These are phyloP conservation scores for Champsocephalus esox DNA, from an alignment of 2,797 vertebrate species.

Conservation along the genomic window DNA sequence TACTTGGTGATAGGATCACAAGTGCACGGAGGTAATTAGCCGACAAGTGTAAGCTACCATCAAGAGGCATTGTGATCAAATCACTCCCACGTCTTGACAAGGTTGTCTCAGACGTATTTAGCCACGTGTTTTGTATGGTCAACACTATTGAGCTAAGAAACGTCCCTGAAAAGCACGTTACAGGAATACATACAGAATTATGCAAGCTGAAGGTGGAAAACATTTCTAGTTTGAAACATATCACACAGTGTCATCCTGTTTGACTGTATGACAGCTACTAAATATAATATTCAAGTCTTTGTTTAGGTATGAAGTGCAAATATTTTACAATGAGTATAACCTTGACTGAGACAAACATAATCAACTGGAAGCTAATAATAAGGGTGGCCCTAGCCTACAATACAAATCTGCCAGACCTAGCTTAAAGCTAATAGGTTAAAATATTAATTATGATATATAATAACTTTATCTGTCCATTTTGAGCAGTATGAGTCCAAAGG, in stretches of 20 bases:
- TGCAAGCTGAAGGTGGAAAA: not conserved
- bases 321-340: not conserved
- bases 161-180: no score
- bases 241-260: not conserved
- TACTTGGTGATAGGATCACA: no score
- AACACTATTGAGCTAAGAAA: no score
- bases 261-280: not conserved
- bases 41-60: no score
- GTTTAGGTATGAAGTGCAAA: not conserved
- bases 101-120: no score
- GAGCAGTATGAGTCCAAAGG: not conserved
- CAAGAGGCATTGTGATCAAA: no score
- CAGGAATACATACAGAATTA: not conserved
- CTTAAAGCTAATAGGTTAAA: not conserved
- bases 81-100: no score
- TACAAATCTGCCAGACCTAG: not conserved
- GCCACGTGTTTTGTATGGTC: no score
- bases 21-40: no score
- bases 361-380: not conserved
- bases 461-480: not conserved
- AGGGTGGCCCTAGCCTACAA: not conserved
- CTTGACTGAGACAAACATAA: not conserved
- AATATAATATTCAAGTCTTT: not conserved
- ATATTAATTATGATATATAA: not conserved
- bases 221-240: not conserved